These are phyloP conservation scores for Dasyornis broadbenti DNA, from an alignment of 2,113 vertebrate species.

Conservation along the genomic window DNA sequence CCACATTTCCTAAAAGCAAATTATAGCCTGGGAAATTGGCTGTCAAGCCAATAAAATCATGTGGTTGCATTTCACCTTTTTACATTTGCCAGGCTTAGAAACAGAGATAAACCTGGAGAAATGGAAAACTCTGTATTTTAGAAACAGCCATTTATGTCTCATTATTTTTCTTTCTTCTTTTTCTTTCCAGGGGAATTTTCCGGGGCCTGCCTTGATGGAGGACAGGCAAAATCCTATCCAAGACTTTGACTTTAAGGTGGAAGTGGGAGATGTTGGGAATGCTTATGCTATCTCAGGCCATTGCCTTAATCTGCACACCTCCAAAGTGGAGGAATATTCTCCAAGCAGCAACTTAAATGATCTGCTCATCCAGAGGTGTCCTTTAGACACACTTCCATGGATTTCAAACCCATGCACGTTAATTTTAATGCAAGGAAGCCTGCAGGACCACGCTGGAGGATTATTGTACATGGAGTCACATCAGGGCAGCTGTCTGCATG, in stretches of 20 bases:
- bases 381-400: background rate
- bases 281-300: background rate
- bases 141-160: background rate
- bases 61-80: background rate
- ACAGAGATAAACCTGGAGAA: background rate
- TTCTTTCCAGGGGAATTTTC: background rate
- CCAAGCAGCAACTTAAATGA: background rate
- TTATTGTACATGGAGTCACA: background rate
- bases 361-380: background rate
- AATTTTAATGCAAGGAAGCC: background rate
- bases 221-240: background rate
- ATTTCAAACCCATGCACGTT: background rate
- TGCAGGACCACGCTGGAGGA: background rate
- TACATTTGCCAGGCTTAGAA: background rate
- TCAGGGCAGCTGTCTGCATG: constrained; percentile 32
- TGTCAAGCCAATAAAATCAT: constrained; percentile 19
- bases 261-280: background rate
- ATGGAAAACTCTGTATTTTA: background rate
- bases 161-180: background rate
- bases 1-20: constrained; percentile 18
- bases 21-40: constrained; percentile 33
- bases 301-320: background rate
- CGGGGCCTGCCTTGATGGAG: background rate
- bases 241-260: background rate
- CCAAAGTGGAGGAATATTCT: background rate